A percentile compares a stretch with the other conserved stretches of the same genome.
Conservation (phyloP, 2,113 vertebrate genomes). For the Scortum barcoo region DNA sequence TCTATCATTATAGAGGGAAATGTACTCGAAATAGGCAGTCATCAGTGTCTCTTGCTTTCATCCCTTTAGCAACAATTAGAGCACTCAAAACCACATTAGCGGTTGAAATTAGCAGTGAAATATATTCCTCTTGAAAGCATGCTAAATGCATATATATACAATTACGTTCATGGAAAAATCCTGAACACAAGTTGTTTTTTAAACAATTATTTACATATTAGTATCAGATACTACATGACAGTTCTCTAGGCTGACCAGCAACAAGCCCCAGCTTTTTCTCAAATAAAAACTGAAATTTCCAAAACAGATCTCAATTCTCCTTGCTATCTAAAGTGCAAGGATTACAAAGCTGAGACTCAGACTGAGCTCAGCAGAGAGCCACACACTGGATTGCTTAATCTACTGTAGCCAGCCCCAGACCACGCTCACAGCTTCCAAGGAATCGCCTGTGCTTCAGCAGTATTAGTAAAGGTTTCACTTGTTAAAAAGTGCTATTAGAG, state of each 20-base stretch:
- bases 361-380: conserved; percentile 8
- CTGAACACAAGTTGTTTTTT: background rate
- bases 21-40: conserved; percentile 27
- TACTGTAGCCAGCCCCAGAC: conserved; percentile 17
- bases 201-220: background rate
- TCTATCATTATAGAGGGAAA: conserved; percentile 20
- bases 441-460: background rate
- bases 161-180: background rate
- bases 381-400: conserved; percentile 8
- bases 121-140: conserved; percentile 25
- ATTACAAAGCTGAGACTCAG: conserved; percentile 6
- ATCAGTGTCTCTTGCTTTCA: conserved; percentile 26
- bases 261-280: background rate
- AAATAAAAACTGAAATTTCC: background rate
- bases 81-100: conserved; percentile 23
- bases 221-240: background rate
- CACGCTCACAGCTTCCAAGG: conserved; percentile 22
- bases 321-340: background rate
- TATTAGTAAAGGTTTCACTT: conserved; percentile 3
- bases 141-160: background rate
- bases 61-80: conserved; percentile 26
- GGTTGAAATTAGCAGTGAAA: conserved; percentile 27
- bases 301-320: background rate
- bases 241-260: background rate
- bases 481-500: conserved; percentile 21